Evolutionary conservation across 1,140 invertebrate genomes (phyloP), one percentile per base, ranked within the genome.

Genomic region (Thalassaphorura encarpata): DNA sequence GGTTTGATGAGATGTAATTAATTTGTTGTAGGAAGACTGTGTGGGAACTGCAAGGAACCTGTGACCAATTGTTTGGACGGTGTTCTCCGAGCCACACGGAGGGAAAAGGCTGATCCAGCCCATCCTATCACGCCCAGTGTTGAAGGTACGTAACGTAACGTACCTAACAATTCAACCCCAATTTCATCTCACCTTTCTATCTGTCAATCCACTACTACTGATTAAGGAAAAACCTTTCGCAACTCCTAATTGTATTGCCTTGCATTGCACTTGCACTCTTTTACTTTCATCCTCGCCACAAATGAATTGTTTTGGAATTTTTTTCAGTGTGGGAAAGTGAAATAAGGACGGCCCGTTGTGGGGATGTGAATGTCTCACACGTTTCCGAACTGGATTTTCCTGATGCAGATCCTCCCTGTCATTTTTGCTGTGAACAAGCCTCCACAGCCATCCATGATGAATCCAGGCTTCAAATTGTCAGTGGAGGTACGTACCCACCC

Each of bases 351-450:
- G 66, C 66, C 28, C 61, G 66, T 42, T 59, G 61, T 51, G 56
- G 56, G 6, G 66, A 69, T 42, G 57, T 67, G 59, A 63, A 63
- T 13, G 68, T 70, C 52, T 66, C 69, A 45, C 69, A 70, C 52
- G 54, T 70, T 21, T 60, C 66, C 24, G 68, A 70, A 31, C 60
- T 69, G 40, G 62, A 66, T 43, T 70, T 68, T 48, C 68, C 69
- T 0, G 67, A 68, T 53, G 67, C 61, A 26, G 69, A 70, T 52
- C 69, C 69, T 27, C 69, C 69, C 29, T 70, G 69, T 60, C 69
- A 70, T 54, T 70, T 70, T 57, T 70, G 69, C 60, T 67, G 66
- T 54, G 64, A 69, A 39, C 68, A 69, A 56, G 65, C 66, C 36
- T 67, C 64, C 47, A 67, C 64, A 5, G 67, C 69, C 24, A 69